These are phyloP conservation scores for Coregonus suidteri DNA, from an alignment of 2,797 vertebrate species.

Conservation along the genomic window DNA sequence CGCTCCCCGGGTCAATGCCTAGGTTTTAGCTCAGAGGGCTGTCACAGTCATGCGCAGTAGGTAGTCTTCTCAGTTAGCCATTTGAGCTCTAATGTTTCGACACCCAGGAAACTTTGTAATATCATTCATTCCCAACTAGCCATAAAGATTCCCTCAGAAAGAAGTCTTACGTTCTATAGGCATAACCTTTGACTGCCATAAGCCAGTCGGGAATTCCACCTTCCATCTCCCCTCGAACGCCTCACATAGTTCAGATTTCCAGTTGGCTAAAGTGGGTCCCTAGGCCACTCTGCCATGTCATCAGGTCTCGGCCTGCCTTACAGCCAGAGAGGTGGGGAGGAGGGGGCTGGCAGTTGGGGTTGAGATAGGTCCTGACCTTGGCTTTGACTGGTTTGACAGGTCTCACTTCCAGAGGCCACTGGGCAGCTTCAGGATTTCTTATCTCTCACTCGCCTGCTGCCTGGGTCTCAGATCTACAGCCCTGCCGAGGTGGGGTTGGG, in stretches of 20 bases:
- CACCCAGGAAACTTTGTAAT: slow-evolving; percentile 41
- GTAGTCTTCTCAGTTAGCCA: slow-evolving; percentile 23
- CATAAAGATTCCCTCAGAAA: slow-evolving; percentile 32
- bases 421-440: slow-evolving; percentile 40
- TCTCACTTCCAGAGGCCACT: slow-evolving; percentile 39
- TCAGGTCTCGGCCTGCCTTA: slow-evolving; percentile 24
- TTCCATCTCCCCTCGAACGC: slow-evolving; percentile 35
- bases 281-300: slow-evolving; percentile 38
- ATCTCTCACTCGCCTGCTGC: slow-evolving; percentile 36
- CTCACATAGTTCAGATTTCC: slow-evolving; percentile 8
- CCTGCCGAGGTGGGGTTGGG: slow-evolving; percentile 41
- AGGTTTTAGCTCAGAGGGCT: slow-evolving; percentile 35
- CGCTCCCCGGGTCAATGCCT: slow-evolving; percentile 42
- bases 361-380: slow-evolving; percentile 59
- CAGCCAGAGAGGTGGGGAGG: slow-evolving; percentile 6
- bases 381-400: slow-evolving; percentile 34
- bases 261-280: slow-evolving; percentile 33
- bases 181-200: slow-evolving; percentile 53
- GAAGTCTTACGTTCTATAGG: slow-evolving; percentile 43
- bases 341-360: neutral
- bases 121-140: slow-evolving; percentile 42
- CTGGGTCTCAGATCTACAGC: slow-evolving; percentile 36
- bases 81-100: slow-evolving; percentile 41
- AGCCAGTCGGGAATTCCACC: slow-evolving; percentile 27
- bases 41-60: neutral